Percentiles rank a stretch among this genome's conserved stretches.
Conservation (phyloP, 2,113 vertebrate genomes). For the Nycticebus coucang region DNA sequence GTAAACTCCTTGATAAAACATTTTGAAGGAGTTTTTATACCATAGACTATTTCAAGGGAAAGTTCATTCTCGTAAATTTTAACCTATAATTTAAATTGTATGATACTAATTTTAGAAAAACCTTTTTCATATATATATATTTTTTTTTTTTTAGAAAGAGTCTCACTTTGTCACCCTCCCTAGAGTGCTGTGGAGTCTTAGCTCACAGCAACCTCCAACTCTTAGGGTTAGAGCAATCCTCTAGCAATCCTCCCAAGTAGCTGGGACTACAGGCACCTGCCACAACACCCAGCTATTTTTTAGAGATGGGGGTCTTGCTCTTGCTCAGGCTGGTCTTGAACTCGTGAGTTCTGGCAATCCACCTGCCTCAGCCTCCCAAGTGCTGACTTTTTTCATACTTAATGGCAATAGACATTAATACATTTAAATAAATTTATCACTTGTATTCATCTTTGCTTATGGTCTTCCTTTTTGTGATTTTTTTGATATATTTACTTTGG, state of each 20-base stretch:
- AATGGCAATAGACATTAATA: not conserved
- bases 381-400: not conserved
- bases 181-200: too few species aligned
- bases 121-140: not conserved
- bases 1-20: slow-evolving; percentile 28
- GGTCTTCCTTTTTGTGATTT: not conserved
- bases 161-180: too few species aligned
- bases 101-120: not conserved
- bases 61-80: not conserved
- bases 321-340: too few species aligned
- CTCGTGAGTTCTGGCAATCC: too few species aligned
- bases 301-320: too few species aligned
- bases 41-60: not conserved
- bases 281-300: too few species aligned
- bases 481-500: slow-evolving; percentile 3
- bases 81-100: not conserved
- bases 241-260: too few species aligned
- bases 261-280: too few species aligned
- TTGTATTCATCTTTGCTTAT: not conserved
- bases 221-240: too few species aligned
- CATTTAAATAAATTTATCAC: not conserved
- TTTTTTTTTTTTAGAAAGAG: too few species aligned
- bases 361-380: too few species aligned
- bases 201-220: too few species aligned
- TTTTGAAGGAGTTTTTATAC: not conserved